Evolutionary conservation across 2,113 vertebrate species (phyloP), one percentile per base, ranked within the genome.

Genomic region (Mobula birostris): DNA sequence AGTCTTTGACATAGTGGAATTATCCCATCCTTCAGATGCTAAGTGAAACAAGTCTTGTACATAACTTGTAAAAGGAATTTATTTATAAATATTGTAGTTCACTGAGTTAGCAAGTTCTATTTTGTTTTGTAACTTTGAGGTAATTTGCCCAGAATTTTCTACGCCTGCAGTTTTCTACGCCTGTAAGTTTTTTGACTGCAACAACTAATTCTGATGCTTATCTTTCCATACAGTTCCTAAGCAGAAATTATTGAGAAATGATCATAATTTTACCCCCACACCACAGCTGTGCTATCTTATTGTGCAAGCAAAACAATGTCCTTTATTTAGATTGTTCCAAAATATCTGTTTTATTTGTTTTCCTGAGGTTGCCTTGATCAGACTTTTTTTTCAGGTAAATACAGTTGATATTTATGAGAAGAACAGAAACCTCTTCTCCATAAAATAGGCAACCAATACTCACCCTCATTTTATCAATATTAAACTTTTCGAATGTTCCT

Each of bases 71-170:
- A 36, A 36, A 63, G 2, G 56, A 91, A 91, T 48, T 87, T 61
- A 27, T 21, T 24, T 61, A 21, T 8, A 36, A 91, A 91, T 36
- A 58, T 61, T 32, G 80, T 83, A 88, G 40, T 91, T 91, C 66
- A 91, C 11, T 14, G 29, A 24, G 36, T n/a, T 7, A 74, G 70
- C 36, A 74, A 56, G 36, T 27, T 48, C 27, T 56, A 21, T 14
- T 93, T 93, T 93, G 68, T 56, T n/a, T 74, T 74, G 91, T 48
- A 56, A 70, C 70, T 93, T 93, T 48, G 90, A 27, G 24, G 36
- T 27, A 48, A 76, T 93, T 93, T 40, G 8, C 91, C 32, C 24
- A 74, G 91, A 93, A 48, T 29, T 93, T n/a, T n/a, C 2, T 74
- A 40, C 36, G 24, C 90, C 90, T 74, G 66, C 68, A 74, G 63